Percentiles rank a stretch among this genome's conserved stretches.
Conservation (phyloP, 92 coral and sea anemone genomes). For the Plumapathes pennacea region DNA sequence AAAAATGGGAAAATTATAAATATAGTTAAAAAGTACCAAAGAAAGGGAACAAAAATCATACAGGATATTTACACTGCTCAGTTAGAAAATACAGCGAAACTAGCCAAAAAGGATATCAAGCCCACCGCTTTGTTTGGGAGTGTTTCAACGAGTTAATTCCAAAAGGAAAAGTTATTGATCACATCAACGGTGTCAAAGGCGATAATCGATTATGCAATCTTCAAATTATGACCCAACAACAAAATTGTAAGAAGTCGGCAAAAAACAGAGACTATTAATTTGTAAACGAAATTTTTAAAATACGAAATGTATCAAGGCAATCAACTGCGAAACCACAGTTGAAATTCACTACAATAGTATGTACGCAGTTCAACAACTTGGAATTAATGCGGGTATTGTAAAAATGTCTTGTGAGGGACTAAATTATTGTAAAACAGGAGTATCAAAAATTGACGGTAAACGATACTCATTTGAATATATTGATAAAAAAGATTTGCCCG, state of each 20-base stretch:
- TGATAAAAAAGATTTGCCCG: background rate
- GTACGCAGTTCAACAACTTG: background rate
- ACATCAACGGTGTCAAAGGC: slow-evolving; percentile 1
- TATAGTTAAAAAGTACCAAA: slow-evolving; percentile 1
- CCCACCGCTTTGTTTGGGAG: slow-evolving; percentile 30
- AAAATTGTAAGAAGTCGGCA: slow-evolving; percentile 2
- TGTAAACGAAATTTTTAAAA: no score
- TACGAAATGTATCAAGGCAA: slow-evolving; percentile 2
- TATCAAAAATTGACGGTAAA: background rate
- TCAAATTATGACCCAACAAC: slow-evolving; percentile 3
- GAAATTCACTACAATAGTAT: background rate
- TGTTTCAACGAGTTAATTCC: slow-evolving; percentile 7
- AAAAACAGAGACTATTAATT: background rate
- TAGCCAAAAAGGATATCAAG: background rate
- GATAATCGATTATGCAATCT: slow-evolving; percentile 27
- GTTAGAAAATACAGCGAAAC: slow-evolving; percentile 7
- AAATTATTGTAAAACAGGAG: slow-evolving; percentile 2
- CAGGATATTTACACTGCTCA: background rate
- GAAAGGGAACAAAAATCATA: background rate
- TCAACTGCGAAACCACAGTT: background rate
- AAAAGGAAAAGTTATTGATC: slow-evolving; percentile 6
- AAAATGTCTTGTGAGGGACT: no score
- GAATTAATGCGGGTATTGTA: no score
- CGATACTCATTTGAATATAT: background rate
- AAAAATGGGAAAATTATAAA: slow-evolving; percentile 17